Conservation (phyloP, 37 sponge, comb jelly and placozoan genomes). For the Diacarnus erythraeanus region DNA sequence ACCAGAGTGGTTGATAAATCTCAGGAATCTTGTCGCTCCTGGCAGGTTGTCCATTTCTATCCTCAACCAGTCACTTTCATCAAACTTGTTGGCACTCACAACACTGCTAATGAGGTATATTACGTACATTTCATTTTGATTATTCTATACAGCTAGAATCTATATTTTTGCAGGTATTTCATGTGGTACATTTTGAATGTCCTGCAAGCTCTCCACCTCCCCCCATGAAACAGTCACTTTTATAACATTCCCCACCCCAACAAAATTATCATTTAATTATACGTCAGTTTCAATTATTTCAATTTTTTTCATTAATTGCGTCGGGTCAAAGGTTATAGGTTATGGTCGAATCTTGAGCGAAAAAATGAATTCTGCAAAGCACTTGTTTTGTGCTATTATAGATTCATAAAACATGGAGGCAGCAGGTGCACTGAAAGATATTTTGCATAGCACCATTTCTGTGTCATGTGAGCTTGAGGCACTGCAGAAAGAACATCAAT, state of each 20-base stretch:
- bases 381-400: neutral
- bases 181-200: constrained; percentile 89
- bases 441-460: constrained; percentile 30
- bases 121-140: neutral
- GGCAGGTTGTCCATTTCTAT: constrained; percentile 81
- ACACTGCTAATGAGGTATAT: constrained; percentile 85
- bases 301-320: neutral
- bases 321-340: neutral
- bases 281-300: neutral
- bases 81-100: constrained; percentile 89
- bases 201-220: constrained; percentile 57
- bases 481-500: constrained; percentile 46
- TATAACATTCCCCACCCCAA: neutral
- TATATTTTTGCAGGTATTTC: constrained; percentile 68
- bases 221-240: constrained; percentile 3
- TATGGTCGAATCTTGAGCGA: neutral
- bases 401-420: neutral
- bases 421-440: neutral
- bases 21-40: constrained; percentile 76
- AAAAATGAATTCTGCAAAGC: neutral
- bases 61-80: constrained; percentile 79
- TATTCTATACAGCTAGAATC: neutral
- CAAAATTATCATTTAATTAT: neutral
- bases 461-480: constrained; percentile 51
- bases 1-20: constrained; percentile 59